Evolutionary conservation across 2,888 invertebrate species (phyloP), one percentile per base, ranked within the genome.

Genomic region (Fragum whitleyi): DNA sequence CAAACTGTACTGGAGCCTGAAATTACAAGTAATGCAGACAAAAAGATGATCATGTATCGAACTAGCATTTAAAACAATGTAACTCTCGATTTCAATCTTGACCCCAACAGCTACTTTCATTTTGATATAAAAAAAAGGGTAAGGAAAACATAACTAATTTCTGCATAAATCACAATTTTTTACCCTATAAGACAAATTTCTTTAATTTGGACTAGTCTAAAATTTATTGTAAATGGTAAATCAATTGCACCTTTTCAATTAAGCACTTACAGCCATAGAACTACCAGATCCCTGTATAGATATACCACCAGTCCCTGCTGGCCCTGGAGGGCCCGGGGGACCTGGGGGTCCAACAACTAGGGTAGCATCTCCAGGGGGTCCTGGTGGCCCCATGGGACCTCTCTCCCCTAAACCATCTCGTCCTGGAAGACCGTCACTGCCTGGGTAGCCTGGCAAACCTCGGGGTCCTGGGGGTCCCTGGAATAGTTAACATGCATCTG

Each of bases 301-400:
- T 9, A 47, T 32, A 29, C 61, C 61, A 16, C 61, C 61, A 1
- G 11, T 1, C n/a, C 61, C 61, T 19, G 61, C 32, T 7, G 32
- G 61, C 0, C 92, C 91, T 9, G 89, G 88, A 0, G 90, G 90
- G 6, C 92, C 92, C 11, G 90, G 90, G 9, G 90, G 90, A 1
- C 91, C 88, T 65, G 77, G 88, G 1, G 74, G 72, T 19, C 86
- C 85, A 3, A 62, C 61, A 9, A 65, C 65, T 9, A 83, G 85
- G 28, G 59, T 51, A 14, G 77, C 81, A 32, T 86, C 83, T 55
- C 89, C 87, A 16, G 80, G 71, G 1, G 82, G 88, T 1, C 88
- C 88, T 28, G 85, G 89, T 29, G 86, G 86, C 11, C 90, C 90
- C 76, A 85, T 88, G 5, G 84, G 86, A 9, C 88, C 88, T 65